phyloP scores from a whole-genome alignment of 2,113 vertebrate genomes.

The Strigops habroptila region DNA sequence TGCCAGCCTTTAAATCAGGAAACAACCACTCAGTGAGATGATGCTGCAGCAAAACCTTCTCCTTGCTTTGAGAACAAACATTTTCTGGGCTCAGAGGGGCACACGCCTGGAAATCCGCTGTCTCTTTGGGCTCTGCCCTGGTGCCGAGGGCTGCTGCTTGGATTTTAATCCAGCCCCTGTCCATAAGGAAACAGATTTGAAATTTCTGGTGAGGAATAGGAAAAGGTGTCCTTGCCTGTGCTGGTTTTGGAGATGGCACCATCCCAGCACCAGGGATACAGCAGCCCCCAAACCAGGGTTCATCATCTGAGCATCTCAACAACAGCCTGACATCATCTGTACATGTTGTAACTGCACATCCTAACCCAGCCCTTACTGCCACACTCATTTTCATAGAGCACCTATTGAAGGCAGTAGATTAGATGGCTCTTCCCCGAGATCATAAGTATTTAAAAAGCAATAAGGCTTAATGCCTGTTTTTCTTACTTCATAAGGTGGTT shows the following conservation, averaged over 20 bases:
- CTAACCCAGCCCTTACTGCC: not conserved
- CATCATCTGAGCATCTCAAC: not conserved
- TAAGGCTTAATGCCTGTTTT: slow-evolving; percentile 71
- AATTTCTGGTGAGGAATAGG: rapidly evolving
- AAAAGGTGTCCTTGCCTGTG: not conserved
- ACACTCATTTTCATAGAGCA: not conserved
- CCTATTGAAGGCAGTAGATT: not conserved
- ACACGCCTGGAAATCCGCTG: not conserved
- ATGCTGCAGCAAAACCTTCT: not conserved
- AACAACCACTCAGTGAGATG: rapidly evolving
- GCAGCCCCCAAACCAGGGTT: not conserved
- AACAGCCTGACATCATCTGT: rapidly evolving
- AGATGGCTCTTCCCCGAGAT: slow-evolving; percentile 25
- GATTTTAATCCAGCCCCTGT: not conserved
- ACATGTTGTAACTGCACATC: rapidly evolving
- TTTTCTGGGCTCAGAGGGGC: too few species aligned
- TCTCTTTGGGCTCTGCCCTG: not conserved
- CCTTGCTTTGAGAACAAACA: not conserved
- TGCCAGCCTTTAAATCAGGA: not conserved
- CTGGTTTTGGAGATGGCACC: not conserved
- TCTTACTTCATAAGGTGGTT: slow-evolving; percentile 66
- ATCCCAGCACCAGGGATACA: too few species aligned
- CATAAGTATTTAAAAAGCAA: slow-evolving; percentile 71
- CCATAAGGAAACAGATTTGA: not conserved
- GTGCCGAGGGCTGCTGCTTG: not conserved